Evolutionary conservation across 2,797 vertebrate genomes (phyloP).

Genomic region (Falco rusticolus): DNA sequence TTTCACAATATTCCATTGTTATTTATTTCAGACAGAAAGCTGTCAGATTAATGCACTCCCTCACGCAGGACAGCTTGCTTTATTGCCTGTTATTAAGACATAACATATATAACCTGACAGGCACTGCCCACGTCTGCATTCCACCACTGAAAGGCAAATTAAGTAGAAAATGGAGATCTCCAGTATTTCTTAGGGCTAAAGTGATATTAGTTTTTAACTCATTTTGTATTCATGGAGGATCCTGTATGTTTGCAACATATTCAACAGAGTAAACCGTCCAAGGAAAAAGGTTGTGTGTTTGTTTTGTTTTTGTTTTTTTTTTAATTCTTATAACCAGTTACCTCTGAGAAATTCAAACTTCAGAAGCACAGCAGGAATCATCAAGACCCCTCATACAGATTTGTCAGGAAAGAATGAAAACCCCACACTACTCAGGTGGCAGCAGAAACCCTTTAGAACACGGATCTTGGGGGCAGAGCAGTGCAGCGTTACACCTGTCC

Average conservation of each 20-base stretch:
- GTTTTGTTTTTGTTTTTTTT: background rate
- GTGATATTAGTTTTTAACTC: conserved; percentile 6
- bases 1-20: conserved; percentile 20
- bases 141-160: conserved; percentile 38
- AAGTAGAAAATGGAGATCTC: conserved; percentile 58
- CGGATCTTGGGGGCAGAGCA: background rate
- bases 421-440: accelerated
- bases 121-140: conserved; percentile 57
- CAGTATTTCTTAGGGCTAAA: conserved; percentile 42
- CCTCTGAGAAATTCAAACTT: background rate
- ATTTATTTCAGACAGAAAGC: conserved; percentile 53
- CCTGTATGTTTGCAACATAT: background rate
- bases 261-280: background rate
- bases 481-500: background rate
- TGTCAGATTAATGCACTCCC: conserved; percentile 39
- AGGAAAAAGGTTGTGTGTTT: background rate
- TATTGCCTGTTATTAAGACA: conserved; percentile 61
- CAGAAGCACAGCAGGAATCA: background rate
- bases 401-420: background rate
- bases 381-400: background rate
- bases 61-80: conserved; percentile 42
- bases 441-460: background rate
- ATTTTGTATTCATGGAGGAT: conserved; percentile 36
- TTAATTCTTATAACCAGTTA: background rate
- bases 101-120: conserved; percentile 49